These are phyloP conservation scores for Pelosia muscerda DNA, from an alignment of 2,888 invertebrate species.

Conservation along the genomic window DNA sequence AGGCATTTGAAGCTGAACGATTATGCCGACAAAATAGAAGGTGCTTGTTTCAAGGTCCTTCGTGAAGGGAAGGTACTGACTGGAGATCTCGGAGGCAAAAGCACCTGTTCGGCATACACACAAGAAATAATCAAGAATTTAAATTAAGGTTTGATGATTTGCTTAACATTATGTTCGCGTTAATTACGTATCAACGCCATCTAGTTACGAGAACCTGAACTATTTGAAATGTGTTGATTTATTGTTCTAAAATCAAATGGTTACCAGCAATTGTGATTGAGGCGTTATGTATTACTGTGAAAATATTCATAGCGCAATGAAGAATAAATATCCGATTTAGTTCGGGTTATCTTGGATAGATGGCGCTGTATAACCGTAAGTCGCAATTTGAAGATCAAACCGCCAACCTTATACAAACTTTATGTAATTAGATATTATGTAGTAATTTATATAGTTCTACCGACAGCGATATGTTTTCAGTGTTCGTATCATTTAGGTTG, in stretches of 20 bases:
- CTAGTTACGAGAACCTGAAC: background rate
- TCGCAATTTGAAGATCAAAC: background rate
- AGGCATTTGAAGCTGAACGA: constrained; percentile 93
- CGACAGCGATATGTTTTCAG: background rate
- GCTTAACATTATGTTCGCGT: background rate
- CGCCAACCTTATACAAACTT: background rate
- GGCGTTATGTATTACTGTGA: background rate
- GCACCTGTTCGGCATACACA: constrained; percentile 98
- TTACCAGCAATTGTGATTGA: background rate
- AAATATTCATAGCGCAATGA: no score
- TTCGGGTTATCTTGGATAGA: background rate
- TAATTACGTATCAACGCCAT: constrained; percentile 3
- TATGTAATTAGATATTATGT: background rate
- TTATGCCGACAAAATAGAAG: constrained; percentile 93
- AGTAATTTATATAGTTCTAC: background rate
- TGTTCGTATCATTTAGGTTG: background rate
- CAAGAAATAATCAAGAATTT: constrained; percentile 90
- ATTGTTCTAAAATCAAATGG: no score
- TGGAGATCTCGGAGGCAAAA: constrained; percentile 97
- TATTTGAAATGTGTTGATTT: background rate
- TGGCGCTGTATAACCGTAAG: background rate
- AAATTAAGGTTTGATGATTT: constrained; percentile 37
- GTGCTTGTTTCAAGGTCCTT: constrained; percentile 94
- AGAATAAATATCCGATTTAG: background rate
- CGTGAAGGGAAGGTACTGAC: constrained; percentile 94